These are phyloP conservation scores for Cordilura impudica DNA, from an alignment of 2,888 invertebrate genomes.

Conservation along the genomic window DNA sequence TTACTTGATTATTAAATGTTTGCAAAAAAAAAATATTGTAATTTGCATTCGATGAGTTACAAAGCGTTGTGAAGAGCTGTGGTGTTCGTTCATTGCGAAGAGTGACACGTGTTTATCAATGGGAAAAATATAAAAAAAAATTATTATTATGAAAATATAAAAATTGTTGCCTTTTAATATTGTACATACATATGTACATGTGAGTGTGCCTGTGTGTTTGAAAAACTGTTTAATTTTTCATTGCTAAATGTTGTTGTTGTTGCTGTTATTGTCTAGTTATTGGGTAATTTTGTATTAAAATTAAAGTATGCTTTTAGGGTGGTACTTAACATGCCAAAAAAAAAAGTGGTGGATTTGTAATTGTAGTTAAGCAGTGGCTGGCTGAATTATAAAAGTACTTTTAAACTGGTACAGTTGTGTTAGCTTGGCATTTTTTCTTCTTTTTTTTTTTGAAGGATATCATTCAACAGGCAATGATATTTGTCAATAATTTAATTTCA, in stretches of 20 bases:
- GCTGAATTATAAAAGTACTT: background rate
- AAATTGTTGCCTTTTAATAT: conserved; percentile 43
- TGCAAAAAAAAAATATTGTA: conserved; percentile 32
- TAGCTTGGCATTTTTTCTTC: conserved; percentile 5
- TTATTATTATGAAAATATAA: conserved; percentile 37
- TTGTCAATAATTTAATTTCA: background rate
- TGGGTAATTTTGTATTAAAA: conserved; percentile 48
- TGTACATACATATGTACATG: background rate
- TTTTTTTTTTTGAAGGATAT: no score
- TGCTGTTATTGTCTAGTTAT: conserved; percentile 42
- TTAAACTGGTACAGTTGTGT: conserved; percentile 42
- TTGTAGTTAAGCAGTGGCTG: background rate
- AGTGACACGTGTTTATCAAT: conserved; percentile 51
- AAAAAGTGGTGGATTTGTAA: conserved; percentile 45
- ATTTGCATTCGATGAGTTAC: conserved; percentile 35
- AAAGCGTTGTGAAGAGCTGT: background rate
- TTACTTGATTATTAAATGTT: conserved; percentile 19
- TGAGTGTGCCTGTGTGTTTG: conserved; percentile 18
- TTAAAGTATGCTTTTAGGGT: conserved; percentile 57
- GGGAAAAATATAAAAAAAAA: conserved; percentile 36
- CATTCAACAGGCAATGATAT: background rate
- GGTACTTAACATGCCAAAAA: conserved; percentile 2
- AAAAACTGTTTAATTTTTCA: conserved; percentile 38
- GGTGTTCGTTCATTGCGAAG: background rate
- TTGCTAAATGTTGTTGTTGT: conserved; percentile 16